Evolutionary conservation across 2,797 vertebrate species (phyloP).

Genomic region (Bryconaethiops microstoma): DNA sequence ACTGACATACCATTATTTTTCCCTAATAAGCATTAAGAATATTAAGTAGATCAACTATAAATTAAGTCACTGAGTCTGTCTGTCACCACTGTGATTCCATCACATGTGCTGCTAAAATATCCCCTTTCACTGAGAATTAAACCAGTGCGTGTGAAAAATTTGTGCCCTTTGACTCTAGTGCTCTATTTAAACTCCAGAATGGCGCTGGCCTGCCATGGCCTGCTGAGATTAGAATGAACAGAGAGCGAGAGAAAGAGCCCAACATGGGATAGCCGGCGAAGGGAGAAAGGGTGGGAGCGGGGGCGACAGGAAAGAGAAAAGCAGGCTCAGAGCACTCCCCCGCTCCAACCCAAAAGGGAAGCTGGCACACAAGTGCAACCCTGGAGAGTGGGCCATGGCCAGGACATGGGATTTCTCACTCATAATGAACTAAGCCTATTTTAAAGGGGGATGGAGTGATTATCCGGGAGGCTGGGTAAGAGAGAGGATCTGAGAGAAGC

Average conservation of each 20-base stretch:
- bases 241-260: conserved; percentile 47
- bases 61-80: conserved; percentile 12
- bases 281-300: conserved; percentile 3
- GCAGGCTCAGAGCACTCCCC: conserved; percentile 40
- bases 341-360: conserved; percentile 46
- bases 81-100: conserved; percentile 11
- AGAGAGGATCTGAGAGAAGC: conserved; percentile 15
- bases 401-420: conserved; percentile 54
- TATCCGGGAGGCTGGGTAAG: conserved; percentile 23
- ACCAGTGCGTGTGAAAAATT: conserved; percentile 34
- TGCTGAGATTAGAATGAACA: conserved; percentile 53
- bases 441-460: conserved; percentile 57
- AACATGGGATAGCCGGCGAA: conserved; percentile 43
- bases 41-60: conserved; percentile 22
- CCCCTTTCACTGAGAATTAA: conserved; percentile 20
- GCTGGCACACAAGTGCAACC: conserved; percentile 53
- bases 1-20: conserved; percentile 4
- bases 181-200: conserved; percentile 38
- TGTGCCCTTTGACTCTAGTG: conserved; percentile 36
- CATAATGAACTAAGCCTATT: conserved; percentile 58
- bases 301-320: conserved; percentile 32
- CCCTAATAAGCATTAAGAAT: not conserved
- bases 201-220: conserved; percentile 36
- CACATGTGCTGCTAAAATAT: not conserved
- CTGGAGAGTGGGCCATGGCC: conserved; percentile 38